Conservation (phyloP, 2,113 vertebrate genomes). For the Cynopterus brachyotis region DNA sequence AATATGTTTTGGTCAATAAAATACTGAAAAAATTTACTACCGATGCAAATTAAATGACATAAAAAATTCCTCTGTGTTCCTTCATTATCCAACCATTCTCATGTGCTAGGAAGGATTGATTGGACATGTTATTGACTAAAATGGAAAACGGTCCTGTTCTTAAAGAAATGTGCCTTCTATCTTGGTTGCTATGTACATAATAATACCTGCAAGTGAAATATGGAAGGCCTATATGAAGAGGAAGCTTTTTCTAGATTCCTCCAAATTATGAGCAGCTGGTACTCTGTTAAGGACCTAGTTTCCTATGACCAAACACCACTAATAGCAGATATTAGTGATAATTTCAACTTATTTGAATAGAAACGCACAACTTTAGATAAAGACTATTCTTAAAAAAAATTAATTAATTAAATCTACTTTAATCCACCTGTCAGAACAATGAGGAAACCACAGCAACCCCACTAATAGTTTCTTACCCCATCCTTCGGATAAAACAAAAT, state of each 20-base stretch:
- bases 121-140: neutral
- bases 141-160: neutral
- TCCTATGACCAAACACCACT: neutral
- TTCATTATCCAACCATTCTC: neutral
- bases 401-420: constrained; percentile 3
- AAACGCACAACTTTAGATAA: neutral
- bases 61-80: neutral
- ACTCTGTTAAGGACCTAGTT: neutral
- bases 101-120: neutral
- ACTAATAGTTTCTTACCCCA: neutral
- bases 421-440: neutral
- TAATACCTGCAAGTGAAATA: neutral
- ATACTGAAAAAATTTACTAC: neutral
- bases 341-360: constrained; percentile 10
- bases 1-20: neutral
- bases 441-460: constrained; percentile 5
- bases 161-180: neutral
- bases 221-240: neutral
- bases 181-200: neutral
- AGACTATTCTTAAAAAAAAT: too few relatives aligned
- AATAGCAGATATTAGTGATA: neutral
- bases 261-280: neutral
- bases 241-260: neutral
- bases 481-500: neutral
- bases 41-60: neutral